These are phyloP conservation scores for Brachirus orientalis DNA, from an alignment of 2,113 vertebrate genomes.

Conservation along the genomic window DNA sequence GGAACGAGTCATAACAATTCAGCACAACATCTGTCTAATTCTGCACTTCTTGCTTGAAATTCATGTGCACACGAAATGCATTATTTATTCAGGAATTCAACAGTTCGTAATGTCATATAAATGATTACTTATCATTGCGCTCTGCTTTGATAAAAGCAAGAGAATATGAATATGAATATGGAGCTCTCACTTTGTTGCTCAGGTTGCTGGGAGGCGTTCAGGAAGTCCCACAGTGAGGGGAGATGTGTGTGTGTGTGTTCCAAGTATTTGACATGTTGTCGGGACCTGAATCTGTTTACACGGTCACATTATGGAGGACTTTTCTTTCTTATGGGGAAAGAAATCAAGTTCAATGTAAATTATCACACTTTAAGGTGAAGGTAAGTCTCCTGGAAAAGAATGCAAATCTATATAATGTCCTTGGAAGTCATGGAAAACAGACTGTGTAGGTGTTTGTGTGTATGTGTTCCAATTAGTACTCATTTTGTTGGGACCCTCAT, in stretches of 20 bases:
- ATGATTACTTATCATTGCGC: constrained; percentile 18
- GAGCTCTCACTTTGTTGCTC: background rate
- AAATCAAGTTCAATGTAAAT: too few species aligned
- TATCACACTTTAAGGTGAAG: too few species aligned
- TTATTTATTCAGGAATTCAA: constrained; percentile 30
- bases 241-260: background rate
- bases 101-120: constrained; percentile 6
- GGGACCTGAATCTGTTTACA: too few species aligned
- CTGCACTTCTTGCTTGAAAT: constrained; percentile 49
- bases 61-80: background rate
- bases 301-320: too few species aligned
- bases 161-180: constrained; percentile 12
- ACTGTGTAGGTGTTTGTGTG: constrained; percentile 2
- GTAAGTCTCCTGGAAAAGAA: too few species aligned
- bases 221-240: constrained; percentile 32
- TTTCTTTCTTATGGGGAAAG: too few species aligned
- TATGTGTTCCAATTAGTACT: too few species aligned
- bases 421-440: too few species aligned
- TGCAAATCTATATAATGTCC: too few species aligned
- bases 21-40: background rate
- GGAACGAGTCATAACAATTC: too few species aligned
- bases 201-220: constrained; percentile 37
- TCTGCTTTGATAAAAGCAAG: constrained; percentile 6
- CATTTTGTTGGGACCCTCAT: too few species aligned
- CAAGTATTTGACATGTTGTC: too few species aligned